These are phyloP conservation scores for Acanthochromis polyacanthus DNA, from an alignment of 2,113 vertebrate species.

Conservation along the genomic window DNA sequence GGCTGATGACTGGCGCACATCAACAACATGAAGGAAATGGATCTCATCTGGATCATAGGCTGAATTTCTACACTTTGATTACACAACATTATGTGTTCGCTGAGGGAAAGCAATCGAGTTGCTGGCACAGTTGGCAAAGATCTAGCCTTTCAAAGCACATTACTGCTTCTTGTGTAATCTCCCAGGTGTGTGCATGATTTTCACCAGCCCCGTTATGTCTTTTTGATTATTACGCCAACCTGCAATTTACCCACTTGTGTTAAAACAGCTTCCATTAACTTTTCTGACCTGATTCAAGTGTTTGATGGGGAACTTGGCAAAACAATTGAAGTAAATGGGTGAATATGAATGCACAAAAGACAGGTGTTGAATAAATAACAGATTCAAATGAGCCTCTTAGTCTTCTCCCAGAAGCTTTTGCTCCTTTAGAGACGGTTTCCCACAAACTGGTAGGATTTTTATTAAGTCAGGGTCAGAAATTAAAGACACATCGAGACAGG, in stretches of 20 bases:
- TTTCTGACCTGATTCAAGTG: neutral
- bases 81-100: no score
- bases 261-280: constrained; percentile 1
- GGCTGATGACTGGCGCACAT: no score
- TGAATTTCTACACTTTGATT: no score
- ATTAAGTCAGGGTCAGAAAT: neutral
- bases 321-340: neutral
- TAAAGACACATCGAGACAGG: no score
- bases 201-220: neutral
- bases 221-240: neutral
- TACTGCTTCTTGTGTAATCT: neutral
- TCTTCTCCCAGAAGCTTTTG: neutral
- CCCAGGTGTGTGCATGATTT: constrained; percentile 14
- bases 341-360: neutral
- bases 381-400: neutral
- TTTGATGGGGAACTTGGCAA: neutral
- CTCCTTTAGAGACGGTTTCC: neutral
- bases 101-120: neutral
- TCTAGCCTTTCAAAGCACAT: neutral
- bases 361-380: neutral
- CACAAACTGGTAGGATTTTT: neutral
- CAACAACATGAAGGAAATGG: neutral
- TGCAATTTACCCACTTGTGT: neutral
- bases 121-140: neutral
- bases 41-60: no score